Base-by-base conservation (phyloP, 2,797 vertebrate species). In the Tadarida brasiliensis region DNA sequence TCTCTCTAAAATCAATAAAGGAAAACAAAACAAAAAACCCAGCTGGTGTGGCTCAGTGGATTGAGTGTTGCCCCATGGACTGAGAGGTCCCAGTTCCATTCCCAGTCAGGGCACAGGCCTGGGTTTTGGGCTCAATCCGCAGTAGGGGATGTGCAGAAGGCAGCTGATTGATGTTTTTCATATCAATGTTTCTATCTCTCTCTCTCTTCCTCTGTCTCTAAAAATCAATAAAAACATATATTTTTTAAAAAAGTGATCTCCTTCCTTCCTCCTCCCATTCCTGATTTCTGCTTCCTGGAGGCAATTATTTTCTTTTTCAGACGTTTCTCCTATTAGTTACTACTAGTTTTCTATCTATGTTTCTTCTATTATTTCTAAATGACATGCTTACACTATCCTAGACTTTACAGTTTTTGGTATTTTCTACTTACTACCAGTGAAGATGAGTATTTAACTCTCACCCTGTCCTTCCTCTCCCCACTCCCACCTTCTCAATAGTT, bases 331-430 rank as follows among this genome's bases (percentile, higher is more conserved):
- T 57, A 30, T 26, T 90, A 73, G 33, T 74, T 56, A 81, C n/a
- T 94, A 15, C 47, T 74, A 65, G 26, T 91, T 91, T 91, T 44
- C 33, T 65, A 54, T 65, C 30, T 74, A 76, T 28, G 49, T 56
- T 82, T 51, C 74, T 87, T 33, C 74, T 71, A 10, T 54, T 63
- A 68, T 91, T 87, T 92, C 61, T 85, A 92, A 84, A 67, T 67
- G 71, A 78, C 26, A 70, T 51, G 35, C 30, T 63, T 81, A n/a
- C 9, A 78, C 9, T 91, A 8, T 70, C 74, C 44, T 81, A 80
- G 39, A 89, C 68, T 86, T 78, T 73, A 54, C 24, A 61, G 56
- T 65, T 91, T 96, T 93, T 49, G 68, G 2, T 57, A 71, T 76
- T 95, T 94, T 54, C 82, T 81, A 19, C 51, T 82, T 84, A 81